phyloP scores from a whole-genome alignment of 1,140 invertebrate species.

The Trypoxylus dichotomus region DNA sequence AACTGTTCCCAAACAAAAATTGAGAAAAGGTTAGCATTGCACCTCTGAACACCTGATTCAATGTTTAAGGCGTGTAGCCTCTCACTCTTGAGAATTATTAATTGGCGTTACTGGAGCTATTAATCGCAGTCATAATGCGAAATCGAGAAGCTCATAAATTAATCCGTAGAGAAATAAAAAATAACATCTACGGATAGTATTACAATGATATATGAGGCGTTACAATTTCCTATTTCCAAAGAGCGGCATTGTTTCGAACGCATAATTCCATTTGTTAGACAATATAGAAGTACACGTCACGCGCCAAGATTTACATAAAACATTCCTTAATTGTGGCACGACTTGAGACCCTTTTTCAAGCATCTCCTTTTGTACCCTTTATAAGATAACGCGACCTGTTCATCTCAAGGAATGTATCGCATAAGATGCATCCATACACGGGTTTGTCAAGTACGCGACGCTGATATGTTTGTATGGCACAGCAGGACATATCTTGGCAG shows the following conservation, averaged over 20 bases:
- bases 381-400: neutral
- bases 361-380: neutral
- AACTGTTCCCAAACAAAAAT: too few relatives aligned
- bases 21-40: too few relatives aligned
- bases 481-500: neutral
- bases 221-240: neutral
- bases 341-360: neutral
- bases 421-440: neutral
- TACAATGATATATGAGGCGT: neutral
- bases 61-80: too few relatives aligned
- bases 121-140: too few relatives aligned
- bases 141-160: neutral
- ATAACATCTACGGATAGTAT: neutral
- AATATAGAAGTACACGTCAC: neutral
- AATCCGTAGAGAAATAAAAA: neutral
- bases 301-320: constrained; percentile 9
- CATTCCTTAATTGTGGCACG: constrained; percentile 6
- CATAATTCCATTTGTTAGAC: neutral
- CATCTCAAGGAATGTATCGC: constrained; percentile 1
- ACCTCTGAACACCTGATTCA: too few relatives aligned
- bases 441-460: constrained; percentile 8
- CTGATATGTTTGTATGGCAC: neutral
- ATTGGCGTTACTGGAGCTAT: too few relatives aligned
- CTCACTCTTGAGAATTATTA: too few relatives aligned
- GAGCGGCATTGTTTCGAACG: neutral